Evolutionary conservation across 2,797 vertebrate genomes (phyloP), one percentile per base, ranked within the genome.

Genomic region (Sebastes steindachneri): DNA sequence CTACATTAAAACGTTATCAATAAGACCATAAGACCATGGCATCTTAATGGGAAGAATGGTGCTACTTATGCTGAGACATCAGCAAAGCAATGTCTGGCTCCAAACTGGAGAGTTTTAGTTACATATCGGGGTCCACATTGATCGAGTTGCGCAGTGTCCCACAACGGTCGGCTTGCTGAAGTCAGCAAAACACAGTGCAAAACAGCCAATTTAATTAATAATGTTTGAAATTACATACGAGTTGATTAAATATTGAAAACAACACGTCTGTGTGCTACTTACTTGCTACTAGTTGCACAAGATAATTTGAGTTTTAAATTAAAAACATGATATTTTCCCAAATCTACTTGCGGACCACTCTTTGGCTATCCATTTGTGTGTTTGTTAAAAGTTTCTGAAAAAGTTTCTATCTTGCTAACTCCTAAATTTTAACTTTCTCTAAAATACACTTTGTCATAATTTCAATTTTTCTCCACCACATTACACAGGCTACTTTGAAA

Each of bases 341-440:
- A 51, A 51, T 51, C 19, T n/a, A 9, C 48, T n/a, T n/a, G 9
- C 0, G 19, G 48, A 51, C 48, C 48, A 51, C 19, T 51, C 48
- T 48, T 19, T 19, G 25, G 35, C 25, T 23, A 9, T 55, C 17
- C 9, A 23, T 58, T 11, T 8, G 26, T 77, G 64, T 59, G 59
- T 68, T 71, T 63, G 45, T 68, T 68, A 3, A 31, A 48, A 19
- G 15, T 48, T 60, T 60, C 15, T 2, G 15, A 26, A n/a, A 48
- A 48, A 35, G 29, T 29, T 73, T 79, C 48, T 41, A 25, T 68
- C 31, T 57, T 19, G 7, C 21, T 80, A 25, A 11, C 10, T 33
- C 54, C 10, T 17, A 64, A 60, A 70, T 28, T 62, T 79, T 48
- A 9, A 59, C 57, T 60, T 4, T 63, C 53, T 41, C 63, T 76